Evolutionary conservation across 2,113 vertebrate genomes (phyloP), one percentile per base, ranked within the genome.

Genomic region (Rattus norvegicus): DNA sequence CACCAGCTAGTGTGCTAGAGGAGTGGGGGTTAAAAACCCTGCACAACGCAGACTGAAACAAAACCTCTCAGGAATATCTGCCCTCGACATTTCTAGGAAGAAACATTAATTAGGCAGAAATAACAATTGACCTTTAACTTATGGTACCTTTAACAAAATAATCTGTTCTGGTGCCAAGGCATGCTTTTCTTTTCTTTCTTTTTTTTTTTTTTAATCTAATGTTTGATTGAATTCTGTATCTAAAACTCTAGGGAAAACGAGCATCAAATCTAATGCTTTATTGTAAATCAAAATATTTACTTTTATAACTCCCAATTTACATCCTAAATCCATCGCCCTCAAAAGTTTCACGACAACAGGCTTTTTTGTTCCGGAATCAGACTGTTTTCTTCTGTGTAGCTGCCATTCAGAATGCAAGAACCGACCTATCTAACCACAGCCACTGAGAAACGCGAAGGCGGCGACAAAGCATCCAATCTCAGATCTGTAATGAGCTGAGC

Each of bases 371-470:
- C 39, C 76, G 39, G 75, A 59, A 85, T 90, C 85, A 93, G 92
- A 81, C n/a, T 81, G 61, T 61, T 93, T 59, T 94, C 65, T 73
- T 87, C 59, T 90, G 20, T 13, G 80, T 17, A 30, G 67, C 1
- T 91, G 86, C 52, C 47, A n/a, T 85, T 95, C 54, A 86, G 80
- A 97, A 96, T 39, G 61, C 22, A 93, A 69, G 14, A 54, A 24
- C 79, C 84, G 90, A 70, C 79, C 90, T 93, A 96, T 19, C 90
- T 90, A 95, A 94, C 92, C 95, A 97, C 65, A 88, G 54, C 86
- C 96, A 96, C 56, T 61, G 67, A 72, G 70, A 92, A 93, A 92
- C 52, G 26, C 43, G 63, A 94, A 91, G 76, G 10, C 86, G 88
- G 91, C 73, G 56, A 94, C 76, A 84, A 93, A 88, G 93, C 1